These are phyloP conservation scores for Gortyna flavago DNA, from an alignment of 2,888 invertebrate species.

Conservation along the genomic window DNA sequence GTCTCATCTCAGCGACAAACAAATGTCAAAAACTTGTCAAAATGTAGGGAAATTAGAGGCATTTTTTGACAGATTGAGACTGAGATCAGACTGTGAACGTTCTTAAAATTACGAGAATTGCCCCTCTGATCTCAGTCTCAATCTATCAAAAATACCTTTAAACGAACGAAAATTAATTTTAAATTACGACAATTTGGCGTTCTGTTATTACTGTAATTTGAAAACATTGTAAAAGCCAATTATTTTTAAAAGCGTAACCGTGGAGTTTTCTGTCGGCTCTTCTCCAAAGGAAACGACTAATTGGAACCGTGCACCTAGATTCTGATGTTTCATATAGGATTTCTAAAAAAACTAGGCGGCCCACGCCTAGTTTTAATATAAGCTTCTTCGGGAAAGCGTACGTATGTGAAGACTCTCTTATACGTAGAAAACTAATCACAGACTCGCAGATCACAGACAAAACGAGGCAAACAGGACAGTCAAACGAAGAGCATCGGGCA, in stretches of 20 bases:
- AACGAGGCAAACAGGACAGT: slow-evolving; percentile 13
- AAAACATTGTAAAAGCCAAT: background rate
- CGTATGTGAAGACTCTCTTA: background rate
- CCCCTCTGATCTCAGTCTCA: too few species aligned
- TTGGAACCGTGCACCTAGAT: background rate
- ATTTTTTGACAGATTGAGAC: too few species aligned
- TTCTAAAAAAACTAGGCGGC: background rate
- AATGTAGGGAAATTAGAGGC: too few species aligned
- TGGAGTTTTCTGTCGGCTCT: background rate
- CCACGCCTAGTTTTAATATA: too few species aligned
- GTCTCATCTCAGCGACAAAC: too few species aligned
- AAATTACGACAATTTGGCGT: too few species aligned
- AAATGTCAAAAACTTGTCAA: too few species aligned
- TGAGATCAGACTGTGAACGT: too few species aligned
- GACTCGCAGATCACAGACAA: slow-evolving; percentile 22
- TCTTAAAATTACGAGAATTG: too few species aligned
- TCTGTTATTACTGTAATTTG: background rate
- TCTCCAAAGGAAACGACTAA: background rate
- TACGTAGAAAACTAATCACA: background rate
- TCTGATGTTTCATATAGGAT: background rate
- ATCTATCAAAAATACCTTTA: too few species aligned
- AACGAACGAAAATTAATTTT: too few species aligned
- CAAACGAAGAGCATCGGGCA: slow-evolving; percentile 36
- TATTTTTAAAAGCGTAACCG: background rate
- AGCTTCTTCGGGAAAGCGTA: background rate